phyloP scores from a whole-genome alignment of 2,888 invertebrate genomes.

The Dioctria rufipes region DNA sequence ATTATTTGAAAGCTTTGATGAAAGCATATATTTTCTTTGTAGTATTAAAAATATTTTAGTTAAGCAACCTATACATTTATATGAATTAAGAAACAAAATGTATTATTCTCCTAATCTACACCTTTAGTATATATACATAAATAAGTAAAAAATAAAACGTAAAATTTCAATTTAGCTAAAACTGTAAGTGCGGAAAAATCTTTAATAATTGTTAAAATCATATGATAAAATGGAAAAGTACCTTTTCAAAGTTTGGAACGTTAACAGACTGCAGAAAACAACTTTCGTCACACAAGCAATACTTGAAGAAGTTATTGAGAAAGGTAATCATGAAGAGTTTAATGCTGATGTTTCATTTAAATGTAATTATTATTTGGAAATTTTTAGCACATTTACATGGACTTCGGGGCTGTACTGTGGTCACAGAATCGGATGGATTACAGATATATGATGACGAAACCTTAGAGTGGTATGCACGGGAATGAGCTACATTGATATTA shows the following conservation, averaged over 20 bases:
- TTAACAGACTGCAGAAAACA: background rate
- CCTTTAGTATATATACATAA: background rate
- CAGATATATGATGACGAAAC: slow-evolving; percentile 20
- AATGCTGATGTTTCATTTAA: background rate
- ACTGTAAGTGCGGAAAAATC: too few relatives aligned
- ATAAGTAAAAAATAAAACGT: background rate
- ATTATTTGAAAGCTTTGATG: slow-evolving; percentile 18
- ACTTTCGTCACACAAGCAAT: background rate
- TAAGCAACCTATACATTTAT: slow-evolving; percentile 17
- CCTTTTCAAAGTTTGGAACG: slow-evolving; percentile 23
- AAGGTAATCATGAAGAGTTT: slow-evolving; percentile 12
- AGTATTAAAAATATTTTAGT: slow-evolving; percentile 25
- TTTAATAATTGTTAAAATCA: too few relatives aligned
- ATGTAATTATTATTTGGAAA: background rate
- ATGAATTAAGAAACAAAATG: background rate
- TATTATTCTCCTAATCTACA: background rate
- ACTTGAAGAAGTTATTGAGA: slow-evolving; percentile 11
- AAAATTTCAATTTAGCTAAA: background rate
- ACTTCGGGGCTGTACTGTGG: background rate
- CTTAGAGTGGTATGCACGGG: background rate
- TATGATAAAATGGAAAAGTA: too few relatives aligned
- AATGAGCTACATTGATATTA: slow-evolving; percentile 18
- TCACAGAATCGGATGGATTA: slow-evolving; percentile 11
- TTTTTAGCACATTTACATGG: slow-evolving; percentile 12
- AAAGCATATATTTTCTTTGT: background rate